Evolutionary conservation across 2,888 invertebrate species (phyloP).

Genomic region (Nephrotoma flavescens): DNA sequence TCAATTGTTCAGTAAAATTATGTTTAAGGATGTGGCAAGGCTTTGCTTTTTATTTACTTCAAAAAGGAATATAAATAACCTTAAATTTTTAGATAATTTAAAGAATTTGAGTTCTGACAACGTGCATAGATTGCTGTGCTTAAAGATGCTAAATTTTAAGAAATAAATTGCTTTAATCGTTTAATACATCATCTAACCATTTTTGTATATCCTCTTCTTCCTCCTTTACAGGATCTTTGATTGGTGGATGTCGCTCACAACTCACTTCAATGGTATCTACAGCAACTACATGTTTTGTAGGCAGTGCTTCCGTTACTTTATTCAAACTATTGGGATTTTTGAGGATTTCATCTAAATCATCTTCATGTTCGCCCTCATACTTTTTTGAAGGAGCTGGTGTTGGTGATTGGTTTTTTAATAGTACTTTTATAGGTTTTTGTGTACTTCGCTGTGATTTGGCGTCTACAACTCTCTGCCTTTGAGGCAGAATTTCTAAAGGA

Average conservation of each 20-base stretch:
- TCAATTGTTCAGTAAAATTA: not conserved
- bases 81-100: not conserved
- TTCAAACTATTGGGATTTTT: conserved; percentile 9
- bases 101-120: not conserved
- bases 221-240: not conserved
- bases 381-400: not conserved
- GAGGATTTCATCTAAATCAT: conserved; percentile 26
- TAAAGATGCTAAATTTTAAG: not conserved
- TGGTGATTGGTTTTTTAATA: not conserved
- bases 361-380: conserved; percentile 11
- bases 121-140: not conserved
- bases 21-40: not conserved
- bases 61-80: not conserved
- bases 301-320: not conserved
- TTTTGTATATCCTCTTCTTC: not conserved
- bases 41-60: not conserved
- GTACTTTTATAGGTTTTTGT: not conserved
- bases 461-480: not conserved
- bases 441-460: not conserved
- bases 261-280: not conserved
- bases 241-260: not conserved
- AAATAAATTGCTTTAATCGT: not conserved
- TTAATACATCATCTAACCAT: conserved; percentile 3
- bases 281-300: not conserved
- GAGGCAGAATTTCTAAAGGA: not conserved